Conservation (phyloP, 1,140 invertebrate species). For the Pararge aegeria region DNA sequence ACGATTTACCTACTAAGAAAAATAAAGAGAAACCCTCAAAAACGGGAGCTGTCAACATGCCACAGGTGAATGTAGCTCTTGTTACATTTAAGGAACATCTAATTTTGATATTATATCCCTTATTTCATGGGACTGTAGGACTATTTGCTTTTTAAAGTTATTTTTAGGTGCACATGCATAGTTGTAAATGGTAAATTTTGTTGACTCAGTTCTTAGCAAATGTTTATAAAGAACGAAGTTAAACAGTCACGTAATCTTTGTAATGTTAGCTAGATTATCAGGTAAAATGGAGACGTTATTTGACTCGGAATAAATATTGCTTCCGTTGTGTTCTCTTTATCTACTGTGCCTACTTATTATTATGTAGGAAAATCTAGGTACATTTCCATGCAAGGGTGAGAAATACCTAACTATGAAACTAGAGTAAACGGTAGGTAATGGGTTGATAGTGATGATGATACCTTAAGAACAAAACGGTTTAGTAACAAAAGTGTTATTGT, state of each 20-base stretch:
- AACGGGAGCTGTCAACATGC: constrained; percentile 57
- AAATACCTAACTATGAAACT: no score
- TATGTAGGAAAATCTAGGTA: not conserved
- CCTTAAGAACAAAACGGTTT: no score
- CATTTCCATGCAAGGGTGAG: no score
- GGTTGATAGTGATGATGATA: no score
- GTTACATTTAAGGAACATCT: constrained; percentile 1
- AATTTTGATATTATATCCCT: constrained; percentile 13
- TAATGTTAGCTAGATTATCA: constrained; percentile 52
- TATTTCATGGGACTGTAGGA: constrained; percentile 9
- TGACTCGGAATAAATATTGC: constrained; percentile 30
- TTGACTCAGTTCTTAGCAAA: constrained; percentile 54
- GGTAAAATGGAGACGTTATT: constrained; percentile 41
- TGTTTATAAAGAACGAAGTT: constrained; percentile 50
- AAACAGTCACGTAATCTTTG: constrained; percentile 54
- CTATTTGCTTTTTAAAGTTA: constrained; percentile 1
- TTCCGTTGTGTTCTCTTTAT: constrained; percentile 5
- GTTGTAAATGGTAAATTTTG: constrained; percentile 40
- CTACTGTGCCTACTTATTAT: not conserved
- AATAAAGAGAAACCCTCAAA: constrained; percentile 46
- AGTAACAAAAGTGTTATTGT: no score
- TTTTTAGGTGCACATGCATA: constrained; percentile 19
- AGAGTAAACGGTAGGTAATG: no score
- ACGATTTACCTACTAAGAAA: constrained; percentile 42
- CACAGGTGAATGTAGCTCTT: constrained; percentile 38